phyloP scores from a whole-genome alignment of 2,797 vertebrate genomes.

The Lacerta agilis region DNA sequence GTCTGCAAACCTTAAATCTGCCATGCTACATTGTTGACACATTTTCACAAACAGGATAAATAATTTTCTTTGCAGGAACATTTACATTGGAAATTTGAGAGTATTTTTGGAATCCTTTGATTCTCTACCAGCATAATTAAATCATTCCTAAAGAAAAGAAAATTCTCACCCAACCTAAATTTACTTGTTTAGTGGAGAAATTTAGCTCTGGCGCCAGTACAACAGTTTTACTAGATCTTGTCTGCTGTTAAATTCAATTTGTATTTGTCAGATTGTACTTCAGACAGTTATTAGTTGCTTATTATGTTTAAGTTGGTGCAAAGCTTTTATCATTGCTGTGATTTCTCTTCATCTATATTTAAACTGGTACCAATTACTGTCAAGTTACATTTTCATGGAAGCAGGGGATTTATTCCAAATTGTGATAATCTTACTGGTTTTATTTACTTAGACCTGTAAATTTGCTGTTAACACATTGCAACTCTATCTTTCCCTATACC shows the following conservation, averaged over 20 bases:
- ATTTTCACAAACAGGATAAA: neutral
- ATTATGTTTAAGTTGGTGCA: neutral
- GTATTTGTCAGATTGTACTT: neutral
- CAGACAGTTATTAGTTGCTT: neutral
- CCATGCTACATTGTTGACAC: neutral
- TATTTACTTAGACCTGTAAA: constrained; percentile 12
- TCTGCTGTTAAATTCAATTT: constrained; percentile 40
- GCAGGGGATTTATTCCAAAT: constrained; percentile 31
- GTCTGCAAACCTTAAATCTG: neutral
- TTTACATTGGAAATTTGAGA: constrained; percentile 5
- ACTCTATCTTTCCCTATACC: neutral
- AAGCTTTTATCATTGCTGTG: neutral
- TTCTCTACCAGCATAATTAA: neutral
- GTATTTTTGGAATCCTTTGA: neutral
- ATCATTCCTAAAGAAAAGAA: neutral
- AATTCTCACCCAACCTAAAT: neutral
- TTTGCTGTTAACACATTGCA: constrained; percentile 6
- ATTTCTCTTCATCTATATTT: constrained; percentile 35
- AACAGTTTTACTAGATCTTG: neutral
- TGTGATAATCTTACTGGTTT: constrained; percentile 29
- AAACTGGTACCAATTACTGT: constrained; percentile 26
- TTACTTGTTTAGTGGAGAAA: neutral
- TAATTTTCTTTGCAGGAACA: neutral
- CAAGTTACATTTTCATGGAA: constrained; percentile 7
- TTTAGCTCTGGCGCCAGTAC: neutral